phyloP scores from a whole-genome alignment of 2,888 invertebrate species.

The Ichneumoninae sp. region DNA sequence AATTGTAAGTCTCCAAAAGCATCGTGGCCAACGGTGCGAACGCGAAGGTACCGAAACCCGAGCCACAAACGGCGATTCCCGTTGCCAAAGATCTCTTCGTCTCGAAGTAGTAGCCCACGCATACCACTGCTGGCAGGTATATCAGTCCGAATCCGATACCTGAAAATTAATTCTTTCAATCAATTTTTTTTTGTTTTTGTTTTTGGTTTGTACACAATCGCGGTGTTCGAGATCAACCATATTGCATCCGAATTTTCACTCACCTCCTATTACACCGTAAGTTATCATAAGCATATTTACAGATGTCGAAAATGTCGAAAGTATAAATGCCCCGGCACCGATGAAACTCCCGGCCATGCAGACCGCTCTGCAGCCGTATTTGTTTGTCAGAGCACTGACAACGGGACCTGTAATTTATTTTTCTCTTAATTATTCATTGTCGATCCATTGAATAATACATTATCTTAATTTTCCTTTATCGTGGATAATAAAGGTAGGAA shows the following conservation, averaged over 20 bases:
- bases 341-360: conserved; percentile 96
- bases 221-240: neutral
- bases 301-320: conserved; percentile 94
- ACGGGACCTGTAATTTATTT: conserved; percentile 90
- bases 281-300: conserved; percentile 96
- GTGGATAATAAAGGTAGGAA: too few relatives aligned
- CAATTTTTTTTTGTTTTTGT: too few relatives aligned
- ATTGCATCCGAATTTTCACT: conserved; percentile 68
- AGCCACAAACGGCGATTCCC: conserved; percentile 97
- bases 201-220: neutral
- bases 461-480: neutral
- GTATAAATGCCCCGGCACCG: conserved; percentile 93
- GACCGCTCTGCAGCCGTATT: conserved; percentile 96
- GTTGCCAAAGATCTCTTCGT: conserved; percentile 97
- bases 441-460: neutral
- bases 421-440: neutral
- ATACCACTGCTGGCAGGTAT: conserved; percentile 98
- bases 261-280: conserved; percentile 97
- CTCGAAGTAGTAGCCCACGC: conserved; percentile 99
- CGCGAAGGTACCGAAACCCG: conserved; percentile 97
- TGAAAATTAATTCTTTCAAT: conserved; percentile 80
- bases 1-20: conserved; percentile 91
- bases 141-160: conserved; percentile 97
- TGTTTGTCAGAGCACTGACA: conserved; percentile 97
- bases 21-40: conserved; percentile 96